Conservation (phyloP, 2,113 vertebrate species). For the Macroglossus sobrinus region DNA sequence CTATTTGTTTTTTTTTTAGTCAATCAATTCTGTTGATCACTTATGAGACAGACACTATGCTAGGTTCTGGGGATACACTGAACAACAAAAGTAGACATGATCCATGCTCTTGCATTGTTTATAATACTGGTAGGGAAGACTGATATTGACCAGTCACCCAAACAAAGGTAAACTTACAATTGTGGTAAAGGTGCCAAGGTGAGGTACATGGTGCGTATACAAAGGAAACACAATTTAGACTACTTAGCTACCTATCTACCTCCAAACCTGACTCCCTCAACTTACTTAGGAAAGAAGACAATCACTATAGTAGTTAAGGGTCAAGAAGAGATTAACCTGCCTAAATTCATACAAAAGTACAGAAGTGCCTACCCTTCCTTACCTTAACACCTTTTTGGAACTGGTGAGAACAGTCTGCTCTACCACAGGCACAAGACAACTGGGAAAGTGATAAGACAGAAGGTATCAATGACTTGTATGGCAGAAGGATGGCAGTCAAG, state of each 20-base stretch:
- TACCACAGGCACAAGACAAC: neutral
- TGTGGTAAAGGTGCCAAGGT: neutral
- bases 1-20: neutral
- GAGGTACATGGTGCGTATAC: neutral
- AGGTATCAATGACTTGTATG: neutral
- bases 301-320: neutral
- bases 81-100: neutral
- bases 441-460: neutral
- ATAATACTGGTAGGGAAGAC: neutral
- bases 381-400: neutral
- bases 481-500: neutral
- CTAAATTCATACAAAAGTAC: neutral
- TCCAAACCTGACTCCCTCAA: neutral
- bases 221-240: neutral
- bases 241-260: neutral
- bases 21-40: slow-evolving; percentile 2
- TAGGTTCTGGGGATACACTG: neutral
- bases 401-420: neutral
- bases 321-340: neutral
- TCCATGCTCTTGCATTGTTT: neutral
- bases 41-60: neutral
- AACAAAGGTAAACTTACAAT: slow-evolving; percentile 31
- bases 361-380: neutral
- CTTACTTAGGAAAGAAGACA: neutral
- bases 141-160: neutral